A percentile compares a stretch with the other conserved stretches of the same genome.
Evolutionary conservation across 2,113 vertebrate species (phyloP).

Genomic region (Melospiza melodia): DNA sequence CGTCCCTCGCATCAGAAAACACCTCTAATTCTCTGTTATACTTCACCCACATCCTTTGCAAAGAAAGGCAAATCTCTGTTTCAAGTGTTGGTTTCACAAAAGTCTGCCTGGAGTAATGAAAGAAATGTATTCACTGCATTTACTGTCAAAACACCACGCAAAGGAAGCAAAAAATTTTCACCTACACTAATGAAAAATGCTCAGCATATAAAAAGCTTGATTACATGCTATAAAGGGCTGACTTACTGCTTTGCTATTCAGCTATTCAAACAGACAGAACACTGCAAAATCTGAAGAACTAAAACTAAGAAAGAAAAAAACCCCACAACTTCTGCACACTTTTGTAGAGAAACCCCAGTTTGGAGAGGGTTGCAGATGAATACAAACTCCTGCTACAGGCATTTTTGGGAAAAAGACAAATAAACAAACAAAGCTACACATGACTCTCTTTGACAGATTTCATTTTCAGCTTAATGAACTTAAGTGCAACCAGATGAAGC

Average conservation of each 20-base stretch:
- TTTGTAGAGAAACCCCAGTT: slow-evolving; percentile 29
- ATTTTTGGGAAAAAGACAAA: background rate
- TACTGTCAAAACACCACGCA: background rate
- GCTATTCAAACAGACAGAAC: slow-evolving; percentile 57
- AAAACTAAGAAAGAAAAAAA: slow-evolving; percentile 66
- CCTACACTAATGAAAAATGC: slow-evolving; percentile 52
- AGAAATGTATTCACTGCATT: background rate
- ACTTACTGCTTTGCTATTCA: slow-evolving; percentile 66
- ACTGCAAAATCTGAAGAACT: slow-evolving; percentile 43
- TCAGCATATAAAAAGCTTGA: slow-evolving; percentile 69
- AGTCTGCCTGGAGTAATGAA: background rate
- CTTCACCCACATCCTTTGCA: background rate
- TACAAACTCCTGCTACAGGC: background rate
- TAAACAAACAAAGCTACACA: slow-evolving; percentile 4
- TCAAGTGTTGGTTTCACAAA: background rate
- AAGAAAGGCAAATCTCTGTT: background rate
- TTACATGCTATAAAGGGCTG: slow-evolving; percentile 58
- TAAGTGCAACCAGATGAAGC: slow-evolving; percentile 41
- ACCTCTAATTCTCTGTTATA: background rate
- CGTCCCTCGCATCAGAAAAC: background rate
- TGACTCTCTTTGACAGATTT: background rate
- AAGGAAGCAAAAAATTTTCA: slow-evolving; percentile 22
- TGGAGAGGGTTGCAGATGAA: background rate
- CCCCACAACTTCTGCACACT: slow-evolving; percentile 35
- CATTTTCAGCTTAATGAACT: slow-evolving; percentile 10